A percentile compares a stretch with the other conserved stretches of the same genome.
These are phyloP conservation scores for Linurgus olivaceus DNA, from an alignment of 2,797 vertebrate genomes.

Conservation along the genomic window DNA sequence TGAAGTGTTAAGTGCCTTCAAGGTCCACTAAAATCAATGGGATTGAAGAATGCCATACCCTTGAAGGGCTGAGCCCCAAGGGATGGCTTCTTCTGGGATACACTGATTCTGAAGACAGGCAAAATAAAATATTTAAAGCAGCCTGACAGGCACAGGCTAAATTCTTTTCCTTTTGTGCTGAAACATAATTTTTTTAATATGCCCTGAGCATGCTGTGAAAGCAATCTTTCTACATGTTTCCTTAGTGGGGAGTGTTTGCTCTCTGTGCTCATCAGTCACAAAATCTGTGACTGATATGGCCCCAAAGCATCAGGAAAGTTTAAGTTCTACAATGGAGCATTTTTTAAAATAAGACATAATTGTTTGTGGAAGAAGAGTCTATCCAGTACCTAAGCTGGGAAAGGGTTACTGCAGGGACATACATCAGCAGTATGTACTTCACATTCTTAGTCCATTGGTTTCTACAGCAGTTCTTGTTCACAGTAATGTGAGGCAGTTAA, in stretches of 20 bases:
- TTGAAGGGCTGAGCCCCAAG: slow-evolving; percentile 48
- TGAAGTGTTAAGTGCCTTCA: slow-evolving; percentile 56
- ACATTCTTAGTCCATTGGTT: slow-evolving; percentile 36
- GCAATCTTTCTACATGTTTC: slow-evolving; percentile 27
- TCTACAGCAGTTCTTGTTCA: slow-evolving; percentile 34
- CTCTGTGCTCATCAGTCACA: neutral
- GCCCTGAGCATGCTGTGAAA: slow-evolving; percentile 58
- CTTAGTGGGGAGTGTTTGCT: slow-evolving; percentile 13
- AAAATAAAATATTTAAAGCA: slow-evolving; percentile 69
- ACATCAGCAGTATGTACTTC: slow-evolving; percentile 1
- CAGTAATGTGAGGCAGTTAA: slow-evolving; percentile 44
- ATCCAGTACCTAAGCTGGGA: neutral
- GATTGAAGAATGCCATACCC: slow-evolving; percentile 32
- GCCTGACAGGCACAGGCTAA: slow-evolving; percentile 37
- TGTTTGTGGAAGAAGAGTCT: neutral
- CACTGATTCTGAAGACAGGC: slow-evolving; percentile 49
- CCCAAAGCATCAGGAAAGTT: slow-evolving; percentile 2
- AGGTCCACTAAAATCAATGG: slow-evolving; percentile 60
- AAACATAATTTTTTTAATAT: slow-evolving; percentile 62
- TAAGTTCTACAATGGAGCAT: neutral
- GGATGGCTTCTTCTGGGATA: slow-evolving; percentile 40
- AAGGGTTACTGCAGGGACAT: slow-evolving; percentile 3
- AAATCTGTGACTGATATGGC: neutral
- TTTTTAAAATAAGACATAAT: neutral
- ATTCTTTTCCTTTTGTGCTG: slow-evolving; percentile 65